These are phyloP conservation scores for Hydroisotoma schaefferi DNA, from an alignment of 2,888 invertebrate species.

Conservation along the genomic window DNA sequence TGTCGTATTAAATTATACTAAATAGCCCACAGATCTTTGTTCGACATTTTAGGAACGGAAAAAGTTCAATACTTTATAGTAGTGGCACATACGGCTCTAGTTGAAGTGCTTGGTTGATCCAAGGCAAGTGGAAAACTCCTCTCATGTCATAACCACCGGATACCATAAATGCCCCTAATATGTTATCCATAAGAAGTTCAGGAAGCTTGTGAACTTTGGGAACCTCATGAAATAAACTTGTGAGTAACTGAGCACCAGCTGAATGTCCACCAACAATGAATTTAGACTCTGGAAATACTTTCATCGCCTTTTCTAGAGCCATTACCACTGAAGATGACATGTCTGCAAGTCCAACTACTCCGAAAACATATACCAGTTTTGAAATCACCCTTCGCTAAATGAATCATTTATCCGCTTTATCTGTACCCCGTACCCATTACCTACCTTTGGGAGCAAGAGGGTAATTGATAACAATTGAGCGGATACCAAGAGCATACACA, in stretches of 20 bases:
- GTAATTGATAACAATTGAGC: constrained; percentile 17
- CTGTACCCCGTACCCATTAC: too few species aligned
- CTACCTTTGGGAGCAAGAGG: constrained; percentile 20
- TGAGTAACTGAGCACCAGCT: constrained; percentile 2
- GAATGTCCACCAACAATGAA: constrained; percentile 8
- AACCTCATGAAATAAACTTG: constrained; percentile 1
- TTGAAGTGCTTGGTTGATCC: constrained; percentile 3
- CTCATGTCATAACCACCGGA: constrained; percentile 10
- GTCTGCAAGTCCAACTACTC: background rate
- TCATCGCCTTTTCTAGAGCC: background rate
- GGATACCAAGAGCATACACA: constrained; percentile 5
- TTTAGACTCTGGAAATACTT: constrained; percentile 2
- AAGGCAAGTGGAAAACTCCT: background rate
- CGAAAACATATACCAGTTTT: too few species aligned
- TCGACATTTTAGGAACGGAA: too few species aligned
- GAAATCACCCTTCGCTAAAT: too few species aligned
- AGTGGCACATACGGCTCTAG: background rate
- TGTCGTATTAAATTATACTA: background rate
- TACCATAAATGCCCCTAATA: background rate
- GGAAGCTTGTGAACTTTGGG: background rate
- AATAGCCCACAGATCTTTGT: background rate
- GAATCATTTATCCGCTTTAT: too few species aligned
- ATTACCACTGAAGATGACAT: background rate
- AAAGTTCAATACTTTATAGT: too few species aligned
- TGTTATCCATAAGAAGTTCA: background rate